phyloP scores from a whole-genome alignment of 2,113 vertebrate genomes.

The Camelus bactrianus region DNA sequence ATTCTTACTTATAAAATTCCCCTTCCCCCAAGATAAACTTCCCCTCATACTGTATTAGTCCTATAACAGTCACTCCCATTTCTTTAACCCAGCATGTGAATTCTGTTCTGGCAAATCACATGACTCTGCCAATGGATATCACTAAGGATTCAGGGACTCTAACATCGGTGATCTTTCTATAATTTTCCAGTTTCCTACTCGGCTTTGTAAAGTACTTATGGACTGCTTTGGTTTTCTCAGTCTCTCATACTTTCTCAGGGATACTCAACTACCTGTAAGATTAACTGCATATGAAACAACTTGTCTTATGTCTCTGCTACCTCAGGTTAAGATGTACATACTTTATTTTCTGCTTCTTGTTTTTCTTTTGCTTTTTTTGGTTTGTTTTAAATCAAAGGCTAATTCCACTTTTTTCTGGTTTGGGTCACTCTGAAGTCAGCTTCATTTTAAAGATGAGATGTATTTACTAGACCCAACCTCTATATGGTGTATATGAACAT shows the following conservation, averaged over 20 bases:
- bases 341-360: not conserved
- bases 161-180: not conserved
- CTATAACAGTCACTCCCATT: not conserved
- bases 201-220: not conserved
- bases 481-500: slow-evolving; percentile 4
- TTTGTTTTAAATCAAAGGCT: not conserved
- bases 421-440: not conserved
- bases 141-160: not conserved
- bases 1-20: not conserved
- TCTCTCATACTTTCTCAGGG: not conserved
- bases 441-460: slow-evolving; percentile 46
- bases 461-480: not conserved
- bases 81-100: not conserved
- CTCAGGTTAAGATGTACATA: not conserved
- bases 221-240: not conserved
- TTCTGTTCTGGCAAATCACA: not conserved
- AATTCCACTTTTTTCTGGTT: not conserved
- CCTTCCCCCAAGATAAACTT: not conserved
- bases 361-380: not conserved
- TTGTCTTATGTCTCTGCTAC: not conserved
- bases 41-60: too few species aligned
- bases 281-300: not conserved
- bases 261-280: not conserved
- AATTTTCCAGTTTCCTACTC: not conserved
- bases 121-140: accelerated